Conservation (phyloP, 2,113 vertebrate genomes). For the Herpetotheres cachinnans region DNA sequence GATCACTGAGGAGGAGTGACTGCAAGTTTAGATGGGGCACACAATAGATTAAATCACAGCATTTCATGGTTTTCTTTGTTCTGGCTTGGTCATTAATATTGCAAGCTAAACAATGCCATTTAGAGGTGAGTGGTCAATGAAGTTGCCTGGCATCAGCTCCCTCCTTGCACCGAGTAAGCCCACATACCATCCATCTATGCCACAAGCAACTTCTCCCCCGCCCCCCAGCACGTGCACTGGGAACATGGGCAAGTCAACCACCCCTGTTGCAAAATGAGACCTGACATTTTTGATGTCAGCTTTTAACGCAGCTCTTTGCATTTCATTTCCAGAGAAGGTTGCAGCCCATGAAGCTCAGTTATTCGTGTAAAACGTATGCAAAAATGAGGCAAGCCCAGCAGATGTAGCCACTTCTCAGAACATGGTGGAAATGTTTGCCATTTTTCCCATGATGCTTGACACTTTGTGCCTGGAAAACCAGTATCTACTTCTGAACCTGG, state of each 20-base stretch:
- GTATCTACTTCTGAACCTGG: neutral
- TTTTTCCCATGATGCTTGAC: neutral
- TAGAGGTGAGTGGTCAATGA: neutral
- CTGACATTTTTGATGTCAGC: slow-evolving; percentile 39
- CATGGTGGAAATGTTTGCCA: neutral
- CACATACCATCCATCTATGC: neutral
- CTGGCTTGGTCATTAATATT: neutral
- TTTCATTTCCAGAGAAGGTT: slow-evolving; percentile 52
- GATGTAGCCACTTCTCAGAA: neutral
- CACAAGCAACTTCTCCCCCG: neutral
- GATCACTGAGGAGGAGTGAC: neutral
- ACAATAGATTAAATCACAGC: neutral
- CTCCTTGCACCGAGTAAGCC: neutral
- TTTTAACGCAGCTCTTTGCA: slow-evolving; percentile 26
- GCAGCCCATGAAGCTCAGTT: neutral
- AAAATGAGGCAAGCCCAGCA: slow-evolving; percentile 3
- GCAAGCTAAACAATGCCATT: neutral
- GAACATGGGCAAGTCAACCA: neutral
- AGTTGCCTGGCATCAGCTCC: neutral
- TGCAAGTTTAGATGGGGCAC: neutral
- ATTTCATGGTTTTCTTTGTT: neutral
- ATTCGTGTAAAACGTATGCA: slow-evolving; percentile 40
- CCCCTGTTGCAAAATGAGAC: slow-evolving; percentile 13
- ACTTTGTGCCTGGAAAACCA: neutral
- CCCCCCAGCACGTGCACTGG: neutral